Base-by-base conservation (phyloP, 1,140 invertebrate genomes). In the Bombus confusus region DNA sequence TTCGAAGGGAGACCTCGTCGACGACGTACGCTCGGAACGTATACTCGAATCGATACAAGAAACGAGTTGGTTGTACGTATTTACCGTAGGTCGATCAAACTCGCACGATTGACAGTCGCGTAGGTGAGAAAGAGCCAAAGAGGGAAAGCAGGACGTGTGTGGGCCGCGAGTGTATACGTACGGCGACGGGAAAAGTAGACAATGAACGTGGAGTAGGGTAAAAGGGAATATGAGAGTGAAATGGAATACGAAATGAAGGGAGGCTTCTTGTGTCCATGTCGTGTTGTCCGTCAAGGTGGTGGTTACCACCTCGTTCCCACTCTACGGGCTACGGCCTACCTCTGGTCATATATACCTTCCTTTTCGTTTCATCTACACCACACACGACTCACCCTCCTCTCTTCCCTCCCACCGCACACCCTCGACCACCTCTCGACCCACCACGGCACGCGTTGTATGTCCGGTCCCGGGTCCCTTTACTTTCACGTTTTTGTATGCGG, bases 231-330 rank as follows among this genome's bases (percentile, higher is more conserved):
- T 69, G 83, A 91, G 90, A 93, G 90, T 91, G 92, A 95, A 94
- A 94, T 94, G 90, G 94, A 95, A 94, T 94, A 94, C 93, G 90
- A 87, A 94, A 95, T 94, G 94, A 94, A 90, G 90, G 92, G 85
- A 85, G 89, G 87, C 90, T 90, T 88, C 90, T 92, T 89, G 83
- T 87, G 87, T 91, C 87, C 88, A 80, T 59, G 85, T 81, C 80
- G 80, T n/a, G 68, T 52, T 78, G 86, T 89, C 78, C 88, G 89
- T 86, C 83, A 88, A 88, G 83, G 75, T 84, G 80, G 82, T 76
- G 75, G 85, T 77, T 85, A 71, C 81, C 90, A 87, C 83, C 88
- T 72, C 80, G 82, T 85, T 77, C 62, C 72, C 80, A 47, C 79
- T 88, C 86, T 15, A n/a, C 69, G 3, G 9, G 37, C 22, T 5